A percentile compares a stretch with the other conserved stretches of the same genome.
phyloP scores from a whole-genome alignment of 2,113 vertebrate genomes.

The Limnothrissa miodon region DNA sequence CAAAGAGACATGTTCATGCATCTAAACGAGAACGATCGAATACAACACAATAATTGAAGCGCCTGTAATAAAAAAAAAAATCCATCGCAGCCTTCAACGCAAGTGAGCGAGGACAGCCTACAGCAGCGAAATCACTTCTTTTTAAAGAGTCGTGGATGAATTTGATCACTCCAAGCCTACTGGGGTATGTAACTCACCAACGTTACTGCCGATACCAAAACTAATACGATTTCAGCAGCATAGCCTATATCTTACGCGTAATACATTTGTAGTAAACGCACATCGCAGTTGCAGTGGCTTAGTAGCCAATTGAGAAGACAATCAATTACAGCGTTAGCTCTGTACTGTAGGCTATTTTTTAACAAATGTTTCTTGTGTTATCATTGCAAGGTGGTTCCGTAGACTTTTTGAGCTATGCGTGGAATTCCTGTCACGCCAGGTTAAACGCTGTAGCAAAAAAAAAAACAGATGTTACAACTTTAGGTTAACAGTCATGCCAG shows the following conservation, averaged over 20 bases:
- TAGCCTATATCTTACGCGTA: not conserved
- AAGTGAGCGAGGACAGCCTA: slow-evolving; percentile 29
- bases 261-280: not conserved
- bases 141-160: slow-evolving; percentile 61
- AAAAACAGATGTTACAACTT: not conserved
- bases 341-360: not conserved
- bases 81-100: slow-evolving; percentile 10
- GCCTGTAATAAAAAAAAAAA: not conserved
- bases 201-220: slow-evolving; percentile 1
- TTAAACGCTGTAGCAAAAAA: not conserved
- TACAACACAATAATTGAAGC: not conserved
- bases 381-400: not conserved
- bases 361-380: not conserved
- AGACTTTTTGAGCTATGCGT: not conserved
- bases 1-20: slow-evolving; percentile 48
- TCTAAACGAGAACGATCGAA: slow-evolving; percentile 26
- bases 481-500: not conserved
- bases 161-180: slow-evolving; percentile 57
- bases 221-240: not conserved
- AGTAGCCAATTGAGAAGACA: not conserved
- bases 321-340: not conserved
- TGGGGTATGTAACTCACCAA: slow-evolving; percentile 53
- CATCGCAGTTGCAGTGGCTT: not conserved
- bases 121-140: slow-evolving; percentile 45
- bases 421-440: not conserved